Evolutionary conservation across 2,113 vertebrate species (phyloP).

Genomic region (Anas platyrhynchos): DNA sequence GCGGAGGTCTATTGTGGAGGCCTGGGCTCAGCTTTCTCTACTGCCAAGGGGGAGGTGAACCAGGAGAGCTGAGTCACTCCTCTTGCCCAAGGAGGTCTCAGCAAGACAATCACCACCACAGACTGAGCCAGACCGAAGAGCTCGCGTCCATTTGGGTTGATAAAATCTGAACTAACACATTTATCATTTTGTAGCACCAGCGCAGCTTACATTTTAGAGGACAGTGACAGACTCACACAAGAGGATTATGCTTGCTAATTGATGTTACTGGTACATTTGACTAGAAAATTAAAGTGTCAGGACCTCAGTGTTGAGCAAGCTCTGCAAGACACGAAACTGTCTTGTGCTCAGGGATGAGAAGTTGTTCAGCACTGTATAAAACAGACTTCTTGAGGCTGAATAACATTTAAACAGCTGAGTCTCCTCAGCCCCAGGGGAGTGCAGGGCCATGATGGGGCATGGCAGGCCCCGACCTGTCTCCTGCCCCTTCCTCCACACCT

Average conservation of each 20-base stretch:
- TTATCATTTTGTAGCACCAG: background rate
- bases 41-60: background rate
- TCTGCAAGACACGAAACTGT: background rate
- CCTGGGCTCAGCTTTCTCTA: background rate
- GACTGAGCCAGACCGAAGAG: background rate
- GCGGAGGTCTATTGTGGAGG: background rate
- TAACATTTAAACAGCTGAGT: background rate
- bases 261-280: background rate
- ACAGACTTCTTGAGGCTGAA: background rate
- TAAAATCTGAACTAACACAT: background rate
- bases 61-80: background rate
- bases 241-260: conserved; percentile 23
- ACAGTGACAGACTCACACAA: background rate
- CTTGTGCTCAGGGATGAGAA: background rate
- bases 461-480: background rate
- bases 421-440: rapidly evolving
- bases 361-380: background rate
- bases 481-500: background rate
- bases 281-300: background rate
- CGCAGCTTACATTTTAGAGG: rapidly evolving
- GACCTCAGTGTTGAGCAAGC: background rate
- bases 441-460: background rate
- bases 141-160: background rate
- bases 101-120: background rate
- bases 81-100: background rate